These are phyloP conservation scores for Pteronura brasiliensis DNA, from an alignment of 2,113 vertebrate genomes.

Conservation along the genomic window DNA sequence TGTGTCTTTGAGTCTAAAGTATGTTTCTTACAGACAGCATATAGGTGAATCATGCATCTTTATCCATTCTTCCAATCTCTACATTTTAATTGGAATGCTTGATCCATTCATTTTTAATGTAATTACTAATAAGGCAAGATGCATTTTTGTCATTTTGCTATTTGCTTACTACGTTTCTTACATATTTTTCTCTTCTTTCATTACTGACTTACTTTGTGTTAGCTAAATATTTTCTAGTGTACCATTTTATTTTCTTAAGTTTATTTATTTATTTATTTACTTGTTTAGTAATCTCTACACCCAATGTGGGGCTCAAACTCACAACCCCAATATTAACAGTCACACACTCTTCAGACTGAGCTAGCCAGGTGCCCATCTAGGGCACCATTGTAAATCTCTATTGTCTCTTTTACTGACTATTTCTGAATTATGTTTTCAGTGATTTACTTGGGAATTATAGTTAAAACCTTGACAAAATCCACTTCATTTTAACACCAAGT, in stretches of 20 bases:
- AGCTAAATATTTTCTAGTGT: neutral
- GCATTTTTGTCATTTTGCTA: neutral
- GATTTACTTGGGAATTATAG: neutral
- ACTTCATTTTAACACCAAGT: neutral
- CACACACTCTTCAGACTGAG: neutral
- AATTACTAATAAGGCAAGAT: neutral
- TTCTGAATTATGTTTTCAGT: neutral
- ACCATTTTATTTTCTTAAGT: neutral
- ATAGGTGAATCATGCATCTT: neutral
- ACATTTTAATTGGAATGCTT: neutral
- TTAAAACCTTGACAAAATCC: neutral
- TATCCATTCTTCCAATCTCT: neutral
- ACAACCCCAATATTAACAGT: neutral
- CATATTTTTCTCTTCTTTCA: neutral
- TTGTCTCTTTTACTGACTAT: neutral
- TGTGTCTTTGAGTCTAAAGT: neutral
- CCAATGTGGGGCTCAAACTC: neutral
- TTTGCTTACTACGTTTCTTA: neutral
- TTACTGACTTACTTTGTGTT: neutral
- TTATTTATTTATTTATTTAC: neutral
- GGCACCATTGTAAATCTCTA: neutral
- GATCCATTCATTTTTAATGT: neutral
- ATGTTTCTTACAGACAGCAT: neutral
- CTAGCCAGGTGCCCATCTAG: neutral
- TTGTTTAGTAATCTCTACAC: neutral